Evolutionary conservation across 1,140 invertebrate species (phyloP).

Genomic region (Drosophila willistoni): DNA sequence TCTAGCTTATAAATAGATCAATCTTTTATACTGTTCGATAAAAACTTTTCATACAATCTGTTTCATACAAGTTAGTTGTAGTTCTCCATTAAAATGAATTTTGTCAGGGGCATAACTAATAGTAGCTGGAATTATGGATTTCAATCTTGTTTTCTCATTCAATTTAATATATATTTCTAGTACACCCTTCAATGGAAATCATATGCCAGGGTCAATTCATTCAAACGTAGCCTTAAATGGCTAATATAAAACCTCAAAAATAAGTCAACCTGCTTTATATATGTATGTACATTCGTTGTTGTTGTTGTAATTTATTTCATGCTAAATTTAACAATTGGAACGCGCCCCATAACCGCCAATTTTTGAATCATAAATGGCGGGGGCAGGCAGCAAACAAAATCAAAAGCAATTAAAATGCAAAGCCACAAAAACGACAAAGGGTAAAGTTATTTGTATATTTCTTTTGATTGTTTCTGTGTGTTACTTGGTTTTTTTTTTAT

Average conservation of each 20-base stretch:
- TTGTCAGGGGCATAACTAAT: neutral
- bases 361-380: conserved; percentile 62
- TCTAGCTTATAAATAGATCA: too few species aligned
- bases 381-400: conserved; percentile 57
- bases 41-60: too few species aligned
- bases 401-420: conserved; percentile 81
- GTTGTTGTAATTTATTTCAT: conserved; percentile 44
- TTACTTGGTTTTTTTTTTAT: conserved; percentile 63
- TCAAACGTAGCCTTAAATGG: neutral
- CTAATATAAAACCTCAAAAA: neutral
- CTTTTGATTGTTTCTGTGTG: conserved; percentile 61
- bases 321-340: conserved; percentile 52
- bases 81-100: neutral
- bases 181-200: neutral
- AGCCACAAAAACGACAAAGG: conserved; percentile 51
- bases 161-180: neutral
- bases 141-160: neutral
- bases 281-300: neutral
- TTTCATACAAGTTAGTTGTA: too few species aligned
- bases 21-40: too few species aligned
- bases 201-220: conserved; percentile 4
- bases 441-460: conserved; percentile 34
- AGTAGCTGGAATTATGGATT: neutral
- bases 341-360: conserved; percentile 37
- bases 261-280: conserved; percentile 9